phyloP scores from a whole-genome alignment of 2,888 invertebrate species.

The Carterocephalus palaemon region DNA sequence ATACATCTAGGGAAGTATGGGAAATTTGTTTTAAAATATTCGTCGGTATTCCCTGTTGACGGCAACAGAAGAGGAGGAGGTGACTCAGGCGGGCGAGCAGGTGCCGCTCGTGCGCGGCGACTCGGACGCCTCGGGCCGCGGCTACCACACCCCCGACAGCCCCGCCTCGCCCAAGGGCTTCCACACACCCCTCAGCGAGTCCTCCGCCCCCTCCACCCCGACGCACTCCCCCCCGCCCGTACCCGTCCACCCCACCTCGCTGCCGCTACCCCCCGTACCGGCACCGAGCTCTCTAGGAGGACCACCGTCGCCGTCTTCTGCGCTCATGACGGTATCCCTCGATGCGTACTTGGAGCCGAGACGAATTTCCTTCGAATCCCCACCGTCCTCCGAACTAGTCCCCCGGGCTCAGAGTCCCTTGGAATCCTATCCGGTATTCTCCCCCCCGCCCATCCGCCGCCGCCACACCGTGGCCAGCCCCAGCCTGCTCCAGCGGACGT shows the following conservation, averaged over 20 bases:
- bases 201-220: conserved; percentile 71
- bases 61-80: conserved; percentile 55
- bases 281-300: conserved; percentile 50
- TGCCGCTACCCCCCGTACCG: conserved; percentile 61
- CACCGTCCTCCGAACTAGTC: conserved; percentile 85
- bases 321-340: conserved; percentile 89
- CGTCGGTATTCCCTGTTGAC: conserved; percentile 4
- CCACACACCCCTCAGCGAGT: conserved; percentile 86
- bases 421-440: conserved; percentile 91
- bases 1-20: no score
- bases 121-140: conserved; percentile 77
- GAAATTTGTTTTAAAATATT: conserved; percentile 28
- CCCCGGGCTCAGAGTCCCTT: conserved; percentile 84
- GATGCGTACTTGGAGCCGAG: conserved; percentile 92
- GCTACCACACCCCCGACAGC: conserved; percentile 72
- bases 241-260: conserved; percentile 80
- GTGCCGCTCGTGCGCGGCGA: conserved; percentile 76
- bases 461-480: conserved; percentile 77
- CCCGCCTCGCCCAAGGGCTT: conserved; percentile 80
- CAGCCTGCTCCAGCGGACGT: conserved; percentile 82
- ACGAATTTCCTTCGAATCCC: conserved; percentile 88
- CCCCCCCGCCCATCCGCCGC: conserved; percentile 88
- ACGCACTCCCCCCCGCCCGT: conserved; percentile 46
- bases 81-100: conserved; percentile 54
- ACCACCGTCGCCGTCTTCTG: conserved; percentile 90